Evolutionary conservation across 2,113 vertebrate genomes (phyloP).

Genomic region (Istiophorus platypterus): DNA sequence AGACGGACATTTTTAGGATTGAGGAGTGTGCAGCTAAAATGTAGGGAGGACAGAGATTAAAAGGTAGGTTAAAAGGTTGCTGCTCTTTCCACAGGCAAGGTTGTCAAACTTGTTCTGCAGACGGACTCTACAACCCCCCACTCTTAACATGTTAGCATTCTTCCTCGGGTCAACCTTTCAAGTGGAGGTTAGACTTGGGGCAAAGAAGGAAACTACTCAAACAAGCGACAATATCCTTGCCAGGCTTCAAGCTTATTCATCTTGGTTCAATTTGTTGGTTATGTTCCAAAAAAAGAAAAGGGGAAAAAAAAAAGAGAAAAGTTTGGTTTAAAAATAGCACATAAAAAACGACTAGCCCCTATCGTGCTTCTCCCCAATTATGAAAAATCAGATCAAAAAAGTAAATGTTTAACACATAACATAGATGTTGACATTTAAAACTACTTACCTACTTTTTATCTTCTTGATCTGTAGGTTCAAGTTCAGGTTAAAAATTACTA

Average conservation of each 20-base stretch:
- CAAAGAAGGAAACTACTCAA: conserved; percentile 62
- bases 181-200: conserved; percentile 70
- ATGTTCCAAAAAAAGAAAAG: conserved; percentile 42
- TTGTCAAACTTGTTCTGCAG: conserved; percentile 74
- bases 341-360: background rate
- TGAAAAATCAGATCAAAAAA: background rate
- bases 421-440: background rate
- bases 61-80: conserved; percentile 67
- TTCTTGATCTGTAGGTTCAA: conserved; percentile 11
- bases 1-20: background rate
- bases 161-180: conserved; percentile 68
- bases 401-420: background rate
- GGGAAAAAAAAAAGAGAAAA: conserved; percentile 6
- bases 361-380: background rate
- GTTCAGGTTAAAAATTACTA: conserved; percentile 8
- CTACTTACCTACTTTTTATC: background rate
- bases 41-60: conserved; percentile 76
- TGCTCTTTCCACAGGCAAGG: conserved; percentile 61
- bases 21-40: conserved; percentile 59
- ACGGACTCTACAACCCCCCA: conserved; percentile 61
- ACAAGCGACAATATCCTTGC: conserved; percentile 29
- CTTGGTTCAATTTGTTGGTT: conserved; percentile 2
- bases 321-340: conserved; percentile 31
- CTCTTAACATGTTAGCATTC: conserved; percentile 72
- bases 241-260: conserved; percentile 10